Conservation (phyloP, 1,140 invertebrate genomes). For the Drosophila pseudoobscura region DNA sequence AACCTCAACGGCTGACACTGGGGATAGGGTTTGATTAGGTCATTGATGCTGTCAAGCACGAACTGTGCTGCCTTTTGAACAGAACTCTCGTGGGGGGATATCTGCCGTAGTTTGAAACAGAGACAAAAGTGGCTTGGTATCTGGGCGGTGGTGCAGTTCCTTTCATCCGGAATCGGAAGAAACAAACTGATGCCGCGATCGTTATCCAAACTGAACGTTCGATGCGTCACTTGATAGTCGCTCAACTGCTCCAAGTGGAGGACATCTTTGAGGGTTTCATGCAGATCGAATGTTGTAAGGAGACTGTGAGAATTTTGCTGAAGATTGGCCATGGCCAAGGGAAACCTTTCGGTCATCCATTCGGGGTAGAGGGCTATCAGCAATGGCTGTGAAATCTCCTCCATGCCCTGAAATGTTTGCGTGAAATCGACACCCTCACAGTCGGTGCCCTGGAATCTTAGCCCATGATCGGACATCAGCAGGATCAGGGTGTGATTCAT, state of each 20-base stretch:
- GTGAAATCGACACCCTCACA: background rate
- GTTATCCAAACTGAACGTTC: constrained; percentile 14
- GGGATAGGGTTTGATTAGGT: constrained; percentile 5
- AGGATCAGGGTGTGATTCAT: constrained; percentile 15
- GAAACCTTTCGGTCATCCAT: constrained; percentile 7
- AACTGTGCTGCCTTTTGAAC: constrained; percentile 25
- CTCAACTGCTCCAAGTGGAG: constrained; percentile 82
- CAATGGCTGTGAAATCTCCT: constrained; percentile 22
- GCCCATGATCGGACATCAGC: constrained; percentile 14
- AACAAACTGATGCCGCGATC: constrained; percentile 89
- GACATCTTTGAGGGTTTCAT: constrained; percentile 87
- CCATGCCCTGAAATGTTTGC: background rate
- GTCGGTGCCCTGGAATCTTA: background rate
- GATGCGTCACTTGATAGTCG: constrained; percentile 47
- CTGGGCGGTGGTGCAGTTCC: constrained; percentile 88
- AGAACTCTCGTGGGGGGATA: background rate
- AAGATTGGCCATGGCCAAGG: constrained; percentile 85
- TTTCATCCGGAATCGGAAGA: constrained; percentile 86
- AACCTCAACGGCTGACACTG: constrained; percentile 24
- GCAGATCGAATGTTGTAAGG: constrained; percentile 91
- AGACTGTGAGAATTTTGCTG: constrained; percentile 88
- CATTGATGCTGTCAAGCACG: constrained; percentile 37
- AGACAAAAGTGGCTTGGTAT: constrained; percentile 41
- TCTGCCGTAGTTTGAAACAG: constrained; percentile 12
- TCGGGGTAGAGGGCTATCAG: constrained; percentile 21